phyloP scores from a whole-genome alignment of 2,113 vertebrate genomes.

The Nipponia nippon region DNA sequence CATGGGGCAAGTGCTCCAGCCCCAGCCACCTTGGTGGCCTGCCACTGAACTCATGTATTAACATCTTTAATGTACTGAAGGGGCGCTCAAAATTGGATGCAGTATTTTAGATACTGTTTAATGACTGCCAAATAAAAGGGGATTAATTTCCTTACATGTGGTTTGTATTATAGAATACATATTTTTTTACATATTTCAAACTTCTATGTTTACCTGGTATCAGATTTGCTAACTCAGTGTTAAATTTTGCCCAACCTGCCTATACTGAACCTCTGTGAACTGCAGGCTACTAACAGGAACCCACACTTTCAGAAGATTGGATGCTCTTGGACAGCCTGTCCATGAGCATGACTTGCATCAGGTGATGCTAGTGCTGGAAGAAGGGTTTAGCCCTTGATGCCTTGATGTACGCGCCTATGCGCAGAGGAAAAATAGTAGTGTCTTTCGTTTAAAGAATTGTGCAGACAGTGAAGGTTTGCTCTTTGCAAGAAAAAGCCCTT shows the following conservation, averaged over 20 bases:
- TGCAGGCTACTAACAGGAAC: background rate
- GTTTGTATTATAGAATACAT: rapidly evolving
- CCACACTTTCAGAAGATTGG: background rate
- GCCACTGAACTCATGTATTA: background rate
- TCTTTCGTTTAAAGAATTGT: background rate
- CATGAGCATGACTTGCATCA: background rate
- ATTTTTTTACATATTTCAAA: background rate
- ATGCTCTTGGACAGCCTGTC: background rate
- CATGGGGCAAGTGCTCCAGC: background rate
- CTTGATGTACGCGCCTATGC: background rate
- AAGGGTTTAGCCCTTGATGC: background rate
- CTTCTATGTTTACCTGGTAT: background rate
- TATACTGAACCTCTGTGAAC: background rate
- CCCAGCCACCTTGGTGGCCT: background rate
- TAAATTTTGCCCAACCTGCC: background rate
- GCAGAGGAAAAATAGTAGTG: background rate
- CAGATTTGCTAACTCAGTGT: background rate
- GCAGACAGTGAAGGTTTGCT: background rate
- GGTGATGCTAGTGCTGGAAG: background rate
- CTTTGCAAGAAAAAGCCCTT: background rate
- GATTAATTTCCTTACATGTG: background rate
- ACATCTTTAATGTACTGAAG: background rate
- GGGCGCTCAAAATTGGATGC: background rate
- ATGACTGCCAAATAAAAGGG: background rate
- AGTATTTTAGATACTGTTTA: background rate